These are phyloP conservation scores for Solenopsis fugax DNA, from an alignment of 1,140 invertebrate species.

Conservation along the genomic window DNA sequence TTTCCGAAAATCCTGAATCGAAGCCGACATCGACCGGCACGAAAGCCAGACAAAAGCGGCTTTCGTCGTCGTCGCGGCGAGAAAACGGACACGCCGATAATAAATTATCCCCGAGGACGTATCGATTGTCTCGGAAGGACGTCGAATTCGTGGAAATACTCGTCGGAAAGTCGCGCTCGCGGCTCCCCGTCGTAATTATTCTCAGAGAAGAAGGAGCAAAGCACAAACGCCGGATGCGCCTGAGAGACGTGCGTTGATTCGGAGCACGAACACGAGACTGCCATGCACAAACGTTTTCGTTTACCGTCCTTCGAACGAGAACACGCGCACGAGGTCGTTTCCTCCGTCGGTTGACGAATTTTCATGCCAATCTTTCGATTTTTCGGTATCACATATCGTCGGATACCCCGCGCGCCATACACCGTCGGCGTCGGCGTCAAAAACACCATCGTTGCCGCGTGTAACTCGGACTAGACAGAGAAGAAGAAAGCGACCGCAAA, in stretches of 20 bases:
- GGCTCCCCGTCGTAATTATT: constrained; percentile 14
- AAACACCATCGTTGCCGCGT: neutral
- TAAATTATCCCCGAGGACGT: constrained; percentile 42
- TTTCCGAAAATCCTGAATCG: neutral
- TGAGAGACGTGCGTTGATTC: neutral
- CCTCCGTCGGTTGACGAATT: neutral
- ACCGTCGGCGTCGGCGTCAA: neutral
- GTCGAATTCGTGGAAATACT: constrained; percentile 26
- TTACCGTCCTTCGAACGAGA: neutral
- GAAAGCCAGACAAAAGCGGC: constrained; percentile 4
- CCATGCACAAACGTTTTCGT: neutral
- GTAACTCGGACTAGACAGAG: neutral
- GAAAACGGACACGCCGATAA: constrained; percentile 27
- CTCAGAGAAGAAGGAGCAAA: too few species aligned
- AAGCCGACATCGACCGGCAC: neutral
- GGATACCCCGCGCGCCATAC: too few species aligned
- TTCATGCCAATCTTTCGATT: neutral
- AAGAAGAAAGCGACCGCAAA: too few species aligned
- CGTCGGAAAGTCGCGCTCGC: neutral
- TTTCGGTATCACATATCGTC: constrained; percentile 16
- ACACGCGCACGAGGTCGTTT: neutral
- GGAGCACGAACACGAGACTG: neutral
- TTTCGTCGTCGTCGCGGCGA: neutral
- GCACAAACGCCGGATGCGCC: neutral
- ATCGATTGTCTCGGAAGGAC: constrained; percentile 48